Evolutionary conservation across 2,797 vertebrate genomes (phyloP).

Genomic region (Knipowitschia caucasica): DNA sequence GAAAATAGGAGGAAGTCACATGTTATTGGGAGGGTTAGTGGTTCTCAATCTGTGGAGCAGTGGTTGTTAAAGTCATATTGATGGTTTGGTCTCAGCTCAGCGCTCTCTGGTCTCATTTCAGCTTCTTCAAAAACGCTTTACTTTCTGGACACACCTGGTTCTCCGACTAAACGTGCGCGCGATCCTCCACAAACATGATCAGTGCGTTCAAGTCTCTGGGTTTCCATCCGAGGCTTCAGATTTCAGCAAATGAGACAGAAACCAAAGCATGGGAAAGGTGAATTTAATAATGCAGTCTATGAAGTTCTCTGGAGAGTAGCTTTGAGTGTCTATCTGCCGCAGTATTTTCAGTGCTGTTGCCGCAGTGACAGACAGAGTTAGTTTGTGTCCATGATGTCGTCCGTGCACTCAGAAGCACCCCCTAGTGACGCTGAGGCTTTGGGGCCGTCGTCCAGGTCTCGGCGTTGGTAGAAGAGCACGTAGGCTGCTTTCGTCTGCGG

Average conservation of each 20-base stretch:
- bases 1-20: neutral
- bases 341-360: constrained; percentile 62
- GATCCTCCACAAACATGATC: constrained; percentile 56
- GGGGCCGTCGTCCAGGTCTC: constrained; percentile 66
- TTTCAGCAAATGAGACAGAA: constrained; percentile 62
- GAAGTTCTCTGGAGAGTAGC: constrained; percentile 63
- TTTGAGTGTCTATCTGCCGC: constrained; percentile 56
- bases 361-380: constrained; percentile 55
- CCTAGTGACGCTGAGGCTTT: constrained; percentile 74
- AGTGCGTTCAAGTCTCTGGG: constrained; percentile 59
- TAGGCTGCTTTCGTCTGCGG: constrained; percentile 92
- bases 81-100: neutral
- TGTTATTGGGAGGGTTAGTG: neutral
- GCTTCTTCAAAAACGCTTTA: neutral
- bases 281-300: constrained; percentile 54
- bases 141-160: constrained; percentile 16
- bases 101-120: neutral
- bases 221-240: constrained; percentile 53
- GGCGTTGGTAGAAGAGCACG: constrained; percentile 91
- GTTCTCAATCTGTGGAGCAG: neutral
- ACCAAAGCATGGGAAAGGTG: constrained; percentile 48
- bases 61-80: neutral
- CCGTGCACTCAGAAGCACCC: constrained; percentile 65
- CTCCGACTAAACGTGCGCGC: constrained; percentile 47
- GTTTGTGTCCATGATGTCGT: constrained; percentile 84